Evolutionary conservation across 2,888 invertebrate species (phyloP), one percentile per base, ranked within the genome.

Genomic region (Stomorhina lunata): DNA sequence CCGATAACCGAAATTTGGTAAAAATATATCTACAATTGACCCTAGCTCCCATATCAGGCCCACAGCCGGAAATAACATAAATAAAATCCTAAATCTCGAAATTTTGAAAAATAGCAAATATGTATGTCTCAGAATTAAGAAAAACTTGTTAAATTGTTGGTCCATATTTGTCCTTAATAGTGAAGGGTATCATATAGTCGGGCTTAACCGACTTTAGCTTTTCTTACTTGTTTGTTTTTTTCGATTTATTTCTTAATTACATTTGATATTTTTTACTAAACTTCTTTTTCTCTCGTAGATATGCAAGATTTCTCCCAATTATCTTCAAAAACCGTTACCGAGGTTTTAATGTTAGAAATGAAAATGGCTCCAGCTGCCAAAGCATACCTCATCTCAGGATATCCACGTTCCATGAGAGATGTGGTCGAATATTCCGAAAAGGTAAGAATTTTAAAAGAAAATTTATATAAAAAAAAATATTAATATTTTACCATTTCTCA

Each of bases 341-440:
- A 97, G 90, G 97, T 97, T 4, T 93, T 97, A 78, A 96, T 97
- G 96, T 92, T 97, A 89, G 97, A 97, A 93, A 97, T 97, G 95
- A 97, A 97, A 92, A 96, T 97, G 96, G 95, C 96, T 80, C 96
- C 96, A 80, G 95, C 94, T 81, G 96, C 96, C 85, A 96, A 95
- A 92, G 95, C 96, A 0, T 97, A 95, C 92, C 93, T 97, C 71
- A 95, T 97, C 83, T 96, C 97, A 68, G 97, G 97, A 50, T 97
- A 96, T 92, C 97, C 97, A 25, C 93, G 97, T 84, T 96, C 96
- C 86, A 97, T 97, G 96, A 92, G 97, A 80, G 97, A 97, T 90
- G 96, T 97, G 12, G 97, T 97, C 1, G 97, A 97, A 89, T 97
- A 97, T 90, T 95, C 96, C 0, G 96, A 97, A 90, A 97, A 97